phyloP scores from a whole-genome alignment of 1,140 invertebrate species.

The Phenacoccus solenopsis region DNA sequence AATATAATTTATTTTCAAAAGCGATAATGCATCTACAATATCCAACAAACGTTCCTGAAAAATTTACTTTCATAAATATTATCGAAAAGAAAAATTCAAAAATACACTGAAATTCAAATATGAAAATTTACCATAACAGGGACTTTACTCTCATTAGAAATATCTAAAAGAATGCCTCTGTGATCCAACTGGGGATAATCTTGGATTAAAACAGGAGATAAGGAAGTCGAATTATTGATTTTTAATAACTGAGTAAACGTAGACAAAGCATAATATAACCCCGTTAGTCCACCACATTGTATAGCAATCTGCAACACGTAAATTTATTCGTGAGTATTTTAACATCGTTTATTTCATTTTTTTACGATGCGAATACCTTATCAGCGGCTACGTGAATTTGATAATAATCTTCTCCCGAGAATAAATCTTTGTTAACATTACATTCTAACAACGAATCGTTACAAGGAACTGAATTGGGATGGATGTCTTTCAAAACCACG shows the following conservation, averaged over 20 bases:
- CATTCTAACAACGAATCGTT: conserved; percentile 37
- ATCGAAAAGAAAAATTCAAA: conserved; percentile 1
- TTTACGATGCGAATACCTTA: conserved; percentile 25
- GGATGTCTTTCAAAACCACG: conserved; percentile 39
- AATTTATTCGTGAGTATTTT: conserved; percentile 9
- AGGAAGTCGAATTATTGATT: conserved; percentile 35
- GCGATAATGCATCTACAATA: conserved; percentile 42
- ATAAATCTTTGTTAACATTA: conserved; percentile 36
- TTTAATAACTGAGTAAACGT: conserved; percentile 48
- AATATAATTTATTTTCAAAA: conserved; percentile 48
- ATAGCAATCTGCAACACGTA: conserved; percentile 39
- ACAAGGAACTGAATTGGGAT: conserved; percentile 35
- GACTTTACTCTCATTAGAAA: conserved; percentile 45
- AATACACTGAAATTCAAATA: neutral
- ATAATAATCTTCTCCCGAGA: conserved; percentile 36
- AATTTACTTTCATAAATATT: neutral
- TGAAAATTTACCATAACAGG: conserved; percentile 38
- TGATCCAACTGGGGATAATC: conserved; percentile 46
- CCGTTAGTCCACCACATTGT: conserved; percentile 40
- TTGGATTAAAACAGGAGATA: conserved; percentile 44
- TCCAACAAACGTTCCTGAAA: conserved; percentile 42
- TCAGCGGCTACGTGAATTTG: conserved; percentile 38
- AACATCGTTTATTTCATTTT: neutral
- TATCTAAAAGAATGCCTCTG: conserved; percentile 47
- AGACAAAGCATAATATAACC: conserved; percentile 46